Conservation (phyloP, 2,888 invertebrate genomes). For the Acrocera orbiculus region DNA sequence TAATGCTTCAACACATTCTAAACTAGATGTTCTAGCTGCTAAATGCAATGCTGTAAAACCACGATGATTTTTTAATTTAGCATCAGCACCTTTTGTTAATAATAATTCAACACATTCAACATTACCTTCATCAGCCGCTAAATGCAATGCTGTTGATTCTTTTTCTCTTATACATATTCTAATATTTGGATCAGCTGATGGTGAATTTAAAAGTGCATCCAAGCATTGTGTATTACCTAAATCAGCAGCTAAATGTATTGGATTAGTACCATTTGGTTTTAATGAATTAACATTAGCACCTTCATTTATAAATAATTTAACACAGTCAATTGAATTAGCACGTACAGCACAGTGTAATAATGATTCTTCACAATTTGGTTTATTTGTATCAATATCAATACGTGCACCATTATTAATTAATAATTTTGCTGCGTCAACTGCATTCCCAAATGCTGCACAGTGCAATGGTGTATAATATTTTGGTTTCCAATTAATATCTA, state of each 20-base stretch:
- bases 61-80: slow-evolving; percentile 53
- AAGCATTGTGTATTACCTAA: slow-evolving; percentile 60
- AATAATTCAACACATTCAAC: slow-evolving; percentile 61
- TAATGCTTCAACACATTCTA: slow-evolving; percentile 64
- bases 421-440: slow-evolving; percentile 60
- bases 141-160: slow-evolving; percentile 61
- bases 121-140: slow-evolving; percentile 78
- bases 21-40: slow-evolving; percentile 60
- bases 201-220: slow-evolving; percentile 53
- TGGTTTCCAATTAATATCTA: slow-evolving; percentile 48
- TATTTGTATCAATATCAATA: slow-evolving; percentile 47
- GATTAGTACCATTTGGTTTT: slow-evolving; percentile 58
- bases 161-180: slow-evolving; percentile 51
- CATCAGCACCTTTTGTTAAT: slow-evolving; percentile 56
- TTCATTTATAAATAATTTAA: slow-evolving; percentile 53
- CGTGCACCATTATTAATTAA: slow-evolving; percentile 54
- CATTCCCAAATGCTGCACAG: slow-evolving; percentile 78
- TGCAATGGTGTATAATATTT: slow-evolving; percentile 69
- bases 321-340: slow-evolving; percentile 65
- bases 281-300: slow-evolving; percentile 60
- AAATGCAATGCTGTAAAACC: slow-evolving; percentile 75
- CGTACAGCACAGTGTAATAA: slow-evolving; percentile 71
- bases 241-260: slow-evolving; percentile 66
- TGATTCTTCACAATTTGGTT: slow-evolving; percentile 53
- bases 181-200: slow-evolving; percentile 51